These are phyloP conservation scores for Drosophila monieri DNA, from an alignment of 2,888 invertebrate species.

Conservation along the genomic window DNA sequence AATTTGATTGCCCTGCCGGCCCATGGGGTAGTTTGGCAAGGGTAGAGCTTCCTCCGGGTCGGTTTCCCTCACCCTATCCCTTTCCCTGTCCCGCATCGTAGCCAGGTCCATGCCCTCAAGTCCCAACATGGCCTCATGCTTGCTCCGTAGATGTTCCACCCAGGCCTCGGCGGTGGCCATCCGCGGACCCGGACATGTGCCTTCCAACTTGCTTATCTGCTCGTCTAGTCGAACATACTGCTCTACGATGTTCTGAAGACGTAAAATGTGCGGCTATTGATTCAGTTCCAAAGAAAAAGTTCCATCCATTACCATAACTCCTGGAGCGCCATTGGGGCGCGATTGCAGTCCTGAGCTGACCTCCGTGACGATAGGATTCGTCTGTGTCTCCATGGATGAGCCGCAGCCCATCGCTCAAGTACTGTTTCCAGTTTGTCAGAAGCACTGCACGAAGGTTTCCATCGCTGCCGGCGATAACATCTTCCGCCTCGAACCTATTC, in stretches of 20 bases:
- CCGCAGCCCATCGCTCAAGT: slow-evolving; percentile 77
- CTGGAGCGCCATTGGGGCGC: slow-evolving; percentile 56
- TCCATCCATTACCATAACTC: slow-evolving; percentile 39
- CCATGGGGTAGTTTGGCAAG: slow-evolving; percentile 36
- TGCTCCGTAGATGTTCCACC: slow-evolving; percentile 81
- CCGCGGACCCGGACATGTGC: slow-evolving; percentile 81
- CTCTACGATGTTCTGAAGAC: slow-evolving; percentile 63
- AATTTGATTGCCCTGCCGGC: slow-evolving; percentile 56
- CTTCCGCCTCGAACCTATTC: slow-evolving; percentile 25
- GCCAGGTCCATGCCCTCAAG: slow-evolving; percentile 54
- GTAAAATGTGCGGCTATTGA: slow-evolving; percentile 22
- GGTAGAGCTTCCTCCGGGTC: slow-evolving; percentile 19
- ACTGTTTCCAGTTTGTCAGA: slow-evolving; percentile 20
- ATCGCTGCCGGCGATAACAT: slow-evolving; percentile 25
- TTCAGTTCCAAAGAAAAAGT: not conserved
- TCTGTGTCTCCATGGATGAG: slow-evolving; percentile 75
- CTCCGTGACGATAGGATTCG: slow-evolving; percentile 57
- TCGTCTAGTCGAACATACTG: slow-evolving; percentile 82
- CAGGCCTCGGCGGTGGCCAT: slow-evolving; percentile 83
- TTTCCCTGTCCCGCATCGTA: slow-evolving; percentile 2
- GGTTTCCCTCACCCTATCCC: slow-evolving; percentile 13
- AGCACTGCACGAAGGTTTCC: slow-evolving; percentile 31
- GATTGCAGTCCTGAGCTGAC: slow-evolving; percentile 33
- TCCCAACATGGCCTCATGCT: slow-evolving; percentile 72
- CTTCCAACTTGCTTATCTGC: slow-evolving; percentile 81